Evolutionary conservation across 2,113 vertebrate genomes (phyloP).

Genomic region (Pandion haliaetus): DNA sequence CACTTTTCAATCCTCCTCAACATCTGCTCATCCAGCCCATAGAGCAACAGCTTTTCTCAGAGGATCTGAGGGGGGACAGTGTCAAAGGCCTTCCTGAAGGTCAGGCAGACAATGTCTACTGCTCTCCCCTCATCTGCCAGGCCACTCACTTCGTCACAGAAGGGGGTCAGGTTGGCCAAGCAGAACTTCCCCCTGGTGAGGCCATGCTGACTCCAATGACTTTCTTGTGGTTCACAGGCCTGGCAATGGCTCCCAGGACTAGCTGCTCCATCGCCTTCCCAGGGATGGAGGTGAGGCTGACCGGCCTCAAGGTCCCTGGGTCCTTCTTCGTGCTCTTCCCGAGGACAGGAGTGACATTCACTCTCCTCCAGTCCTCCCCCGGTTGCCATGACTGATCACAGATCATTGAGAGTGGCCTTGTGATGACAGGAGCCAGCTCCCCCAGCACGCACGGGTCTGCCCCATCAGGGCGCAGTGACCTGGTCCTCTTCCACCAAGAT

Average conservation of each 20-base stretch:
- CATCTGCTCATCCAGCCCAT: neutral
- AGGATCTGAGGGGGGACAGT: neutral
- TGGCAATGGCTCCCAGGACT: neutral
- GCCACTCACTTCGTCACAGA: neutral
- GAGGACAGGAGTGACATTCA: neutral
- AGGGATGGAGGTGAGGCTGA: neutral
- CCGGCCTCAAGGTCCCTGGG: no score
- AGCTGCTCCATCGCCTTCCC: neutral
- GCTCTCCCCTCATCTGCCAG: neutral
- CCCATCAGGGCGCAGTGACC: neutral
- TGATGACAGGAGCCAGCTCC: neutral
- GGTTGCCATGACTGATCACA: neutral
- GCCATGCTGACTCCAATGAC: neutral
- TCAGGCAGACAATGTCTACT: neutral
- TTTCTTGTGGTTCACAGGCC: neutral
- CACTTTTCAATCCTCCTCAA: neutral
- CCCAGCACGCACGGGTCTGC: accelerated
- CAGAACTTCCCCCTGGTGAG: neutral
- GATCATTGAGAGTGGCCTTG: neutral
- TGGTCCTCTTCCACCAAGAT: neutral
- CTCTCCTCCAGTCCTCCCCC: neutral
- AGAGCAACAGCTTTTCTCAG: neutral
- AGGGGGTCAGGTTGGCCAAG: neutral
- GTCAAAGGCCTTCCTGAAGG: neutral
- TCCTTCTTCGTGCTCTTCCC: neutral